phyloP scores from a whole-genome alignment of 2,797 vertebrate genomes.

The Sebastes cheni region DNA sequence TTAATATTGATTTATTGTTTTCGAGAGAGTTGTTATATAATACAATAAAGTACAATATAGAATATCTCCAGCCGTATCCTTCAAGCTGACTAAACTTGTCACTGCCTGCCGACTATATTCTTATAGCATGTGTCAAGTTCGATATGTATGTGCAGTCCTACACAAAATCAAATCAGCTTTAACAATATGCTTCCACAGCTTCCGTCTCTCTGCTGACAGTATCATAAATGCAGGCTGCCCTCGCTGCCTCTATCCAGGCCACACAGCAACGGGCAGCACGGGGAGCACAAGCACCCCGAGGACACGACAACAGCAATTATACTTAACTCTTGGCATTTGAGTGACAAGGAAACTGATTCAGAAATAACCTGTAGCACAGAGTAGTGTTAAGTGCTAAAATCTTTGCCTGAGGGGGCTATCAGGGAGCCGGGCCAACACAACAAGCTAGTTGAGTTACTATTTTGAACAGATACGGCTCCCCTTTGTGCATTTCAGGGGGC shows the following conservation, averaged over 20 bases:
- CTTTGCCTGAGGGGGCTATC: slow-evolving; percentile 46
- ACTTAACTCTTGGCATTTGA: slow-evolving; percentile 60
- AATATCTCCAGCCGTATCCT: neutral
- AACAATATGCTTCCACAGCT: slow-evolving; percentile 23
- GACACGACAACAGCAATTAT: slow-evolving; percentile 60
- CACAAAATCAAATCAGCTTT: slow-evolving; percentile 10
- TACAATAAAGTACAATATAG: neutral
- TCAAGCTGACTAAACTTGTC: neutral
- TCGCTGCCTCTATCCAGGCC: slow-evolving; percentile 29
- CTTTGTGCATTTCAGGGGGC: slow-evolving; percentile 28
- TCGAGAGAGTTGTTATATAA: neutral
- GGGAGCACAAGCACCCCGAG: slow-evolving; percentile 32
- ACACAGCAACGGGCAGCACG: neutral
- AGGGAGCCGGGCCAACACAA: slow-evolving; percentile 29
- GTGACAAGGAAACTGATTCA: slow-evolving; percentile 60
- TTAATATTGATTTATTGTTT: neutral
- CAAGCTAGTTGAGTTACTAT: slow-evolving; percentile 35
- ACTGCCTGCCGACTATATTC: neutral
- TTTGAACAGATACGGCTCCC: slow-evolving; percentile 25
- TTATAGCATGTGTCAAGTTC: neutral
- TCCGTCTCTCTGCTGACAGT: neutral
- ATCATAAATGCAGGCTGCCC: slow-evolving; percentile 17
- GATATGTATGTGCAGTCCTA: neutral
- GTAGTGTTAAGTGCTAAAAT: slow-evolving; percentile 50
- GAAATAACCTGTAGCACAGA: slow-evolving; percentile 56